Percentiles rank a stretch among this genome's conserved stretches.
phyloP scores from a whole-genome alignment of 1,140 invertebrate species.

The Adoxophyes honmai region DNA sequence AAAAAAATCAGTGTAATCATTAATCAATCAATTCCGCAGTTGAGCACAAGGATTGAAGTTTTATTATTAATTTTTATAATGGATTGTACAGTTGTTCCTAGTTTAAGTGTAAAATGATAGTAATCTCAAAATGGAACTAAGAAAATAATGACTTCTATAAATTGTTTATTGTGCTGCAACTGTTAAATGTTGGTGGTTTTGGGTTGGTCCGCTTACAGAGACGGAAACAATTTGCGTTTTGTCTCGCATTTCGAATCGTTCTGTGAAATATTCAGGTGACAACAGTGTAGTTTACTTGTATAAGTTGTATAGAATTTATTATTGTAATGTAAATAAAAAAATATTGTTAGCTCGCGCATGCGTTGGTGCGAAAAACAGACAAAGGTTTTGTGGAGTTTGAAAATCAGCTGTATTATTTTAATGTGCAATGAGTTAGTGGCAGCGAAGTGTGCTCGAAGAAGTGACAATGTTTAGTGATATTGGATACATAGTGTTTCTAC shows the following conservation, averaged over 20 bases:
- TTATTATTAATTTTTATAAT: slow-evolving; percentile 11
- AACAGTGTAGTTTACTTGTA: slow-evolving; percentile 25
- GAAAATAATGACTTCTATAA: slow-evolving; percentile 1
- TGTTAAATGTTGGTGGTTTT: slow-evolving; percentile 16
- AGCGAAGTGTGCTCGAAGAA: slow-evolving; percentile 67
- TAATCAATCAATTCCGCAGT: slow-evolving; percentile 11
- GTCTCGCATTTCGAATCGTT: slow-evolving; percentile 1
- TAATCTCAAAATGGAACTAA: slow-evolving; percentile 1
- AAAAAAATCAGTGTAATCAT: slow-evolving; percentile 13
- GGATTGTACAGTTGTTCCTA: neutral
- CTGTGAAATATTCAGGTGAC: slow-evolving; percentile 13
- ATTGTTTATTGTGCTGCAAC: slow-evolving; percentile 4
- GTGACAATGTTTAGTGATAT: slow-evolving; percentile 79
- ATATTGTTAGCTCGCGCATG: slow-evolving; percentile 72
- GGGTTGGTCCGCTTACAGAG: slow-evolving; percentile 11
- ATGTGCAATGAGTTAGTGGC: slow-evolving; percentile 73
- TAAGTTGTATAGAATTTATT: slow-evolving; percentile 42
- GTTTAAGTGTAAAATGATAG: neutral
- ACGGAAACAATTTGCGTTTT: slow-evolving; percentile 7
- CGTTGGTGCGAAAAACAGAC: slow-evolving; percentile 75
- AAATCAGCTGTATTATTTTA: slow-evolving; percentile 75
- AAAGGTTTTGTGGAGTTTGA: slow-evolving; percentile 78
- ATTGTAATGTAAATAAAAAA: slow-evolving; percentile 76
- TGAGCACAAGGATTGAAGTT: neutral
- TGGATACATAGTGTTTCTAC: slow-evolving; percentile 78